Percentiles rank a stretch among this genome's conserved stretches.
Evolutionary conservation across 2,113 vertebrate genomes (phyloP).

Genomic region (Platichthys stellatus): DNA sequence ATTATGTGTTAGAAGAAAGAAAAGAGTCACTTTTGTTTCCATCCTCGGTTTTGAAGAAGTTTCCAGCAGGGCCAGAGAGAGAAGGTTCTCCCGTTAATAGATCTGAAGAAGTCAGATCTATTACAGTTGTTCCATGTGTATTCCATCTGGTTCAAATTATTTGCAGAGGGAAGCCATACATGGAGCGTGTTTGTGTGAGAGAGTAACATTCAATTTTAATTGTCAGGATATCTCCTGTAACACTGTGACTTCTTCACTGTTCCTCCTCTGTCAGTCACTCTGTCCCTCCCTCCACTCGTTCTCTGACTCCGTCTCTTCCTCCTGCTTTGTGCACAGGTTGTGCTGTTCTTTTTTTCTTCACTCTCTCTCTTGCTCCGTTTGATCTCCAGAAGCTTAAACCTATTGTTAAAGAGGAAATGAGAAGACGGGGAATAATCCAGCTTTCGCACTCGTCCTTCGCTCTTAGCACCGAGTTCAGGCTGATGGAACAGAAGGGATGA

Average conservation of each 20-base stretch:
- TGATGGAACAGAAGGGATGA: constrained; percentile 37
- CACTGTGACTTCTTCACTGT: neutral
- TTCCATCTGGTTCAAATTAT: neutral
- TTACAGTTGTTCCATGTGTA: constrained; percentile 1
- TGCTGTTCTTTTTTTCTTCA: neutral
- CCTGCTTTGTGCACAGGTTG: too few relatives aligned
- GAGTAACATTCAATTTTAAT: neutral
- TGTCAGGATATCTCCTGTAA: neutral
- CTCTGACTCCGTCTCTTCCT: constrained; percentile 5
- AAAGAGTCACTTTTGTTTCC: neutral
- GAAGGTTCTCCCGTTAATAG: neutral
- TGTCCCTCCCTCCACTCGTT: neutral
- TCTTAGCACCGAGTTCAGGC: constrained; percentile 46
- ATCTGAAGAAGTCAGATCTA: constrained; percentile 6
- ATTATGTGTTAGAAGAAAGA: neutral
- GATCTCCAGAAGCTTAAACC: constrained; percentile 33
- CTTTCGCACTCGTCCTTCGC: constrained; percentile 41
- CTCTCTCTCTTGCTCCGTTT: constrained; percentile 23
- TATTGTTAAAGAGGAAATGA: constrained; percentile 35
- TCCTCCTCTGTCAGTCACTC: constrained; percentile 9
- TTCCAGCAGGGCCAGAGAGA: neutral
- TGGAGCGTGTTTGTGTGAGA: neutral
- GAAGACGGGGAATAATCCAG: constrained; percentile 36
- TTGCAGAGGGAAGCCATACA: too few relatives aligned
- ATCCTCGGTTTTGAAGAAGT: neutral